phyloP scores from a whole-genome alignment of 2,888 invertebrate genomes.

The Orchesella flavescens region DNA sequence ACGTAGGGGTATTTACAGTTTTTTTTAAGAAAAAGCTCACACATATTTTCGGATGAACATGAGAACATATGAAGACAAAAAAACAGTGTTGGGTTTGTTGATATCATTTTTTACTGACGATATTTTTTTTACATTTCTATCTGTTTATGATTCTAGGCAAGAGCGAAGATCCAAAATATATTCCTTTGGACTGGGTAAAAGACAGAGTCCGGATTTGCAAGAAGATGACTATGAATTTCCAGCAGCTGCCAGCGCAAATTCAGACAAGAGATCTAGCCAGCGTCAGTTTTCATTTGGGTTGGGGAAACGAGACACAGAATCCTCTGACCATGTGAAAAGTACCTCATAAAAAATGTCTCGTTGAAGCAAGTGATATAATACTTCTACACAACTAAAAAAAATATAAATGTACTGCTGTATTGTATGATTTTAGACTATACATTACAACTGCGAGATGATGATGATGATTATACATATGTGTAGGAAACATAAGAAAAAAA shows the following conservation, averaged over 20 bases:
- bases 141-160: slow-evolving; percentile 65
- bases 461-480: too few species aligned
- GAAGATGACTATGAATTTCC: slow-evolving; percentile 57
- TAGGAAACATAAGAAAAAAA: too few species aligned
- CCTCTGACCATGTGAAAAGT: slow-evolving; percentile 59
- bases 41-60: too few species aligned
- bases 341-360: slow-evolving; percentile 57
- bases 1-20: too few species aligned
- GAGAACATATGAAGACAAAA: too few species aligned
- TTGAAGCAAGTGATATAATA: slow-evolving; percentile 24
- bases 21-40: too few species aligned
- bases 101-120: too few species aligned
- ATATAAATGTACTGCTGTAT: too few species aligned
- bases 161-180: slow-evolving; percentile 72
- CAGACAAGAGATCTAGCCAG: slow-evolving; percentile 64
- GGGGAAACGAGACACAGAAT: slow-evolving; percentile 68
- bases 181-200: slow-evolving; percentile 71
- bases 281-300: slow-evolving; percentile 71
- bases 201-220: slow-evolving; percentile 57
- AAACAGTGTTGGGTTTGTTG: too few species aligned
- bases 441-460: too few species aligned
- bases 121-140: neutral
- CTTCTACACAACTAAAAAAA: neutral
- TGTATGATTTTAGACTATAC: too few species aligned
- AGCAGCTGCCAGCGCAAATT: slow-evolving; percentile 44